Percentiles rank a stretch among this genome's conserved stretches.
Evolutionary conservation across 2,797 vertebrate species (phyloP).

Genomic region (Anabas testudineus): DNA sequence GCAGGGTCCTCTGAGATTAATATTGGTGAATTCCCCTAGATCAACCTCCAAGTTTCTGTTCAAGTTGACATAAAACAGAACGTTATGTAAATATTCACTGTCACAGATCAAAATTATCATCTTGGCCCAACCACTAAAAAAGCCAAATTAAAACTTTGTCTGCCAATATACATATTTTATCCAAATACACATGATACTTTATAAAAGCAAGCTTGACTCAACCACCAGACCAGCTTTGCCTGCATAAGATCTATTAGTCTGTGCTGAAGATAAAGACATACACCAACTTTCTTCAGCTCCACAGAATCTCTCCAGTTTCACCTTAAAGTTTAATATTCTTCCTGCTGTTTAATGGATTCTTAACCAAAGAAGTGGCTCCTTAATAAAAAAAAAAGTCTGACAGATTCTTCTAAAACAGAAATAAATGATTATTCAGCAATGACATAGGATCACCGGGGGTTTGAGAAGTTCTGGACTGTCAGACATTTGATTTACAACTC

Average conservation of each 20-base stretch:
- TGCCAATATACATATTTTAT: no score
- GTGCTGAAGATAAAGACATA: neutral
- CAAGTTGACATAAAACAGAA: constrained; percentile 21
- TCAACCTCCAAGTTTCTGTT: neutral
- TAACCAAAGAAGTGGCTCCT: neutral
- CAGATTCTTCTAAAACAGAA: constrained; percentile 17
- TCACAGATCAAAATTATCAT: constrained; percentile 14
- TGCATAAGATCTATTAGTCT: neutral
- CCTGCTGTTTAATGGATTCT: constrained; percentile 20
- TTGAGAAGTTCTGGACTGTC: constrained; percentile 21
- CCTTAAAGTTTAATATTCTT: constrained; percentile 37
- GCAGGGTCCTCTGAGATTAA: neutral
- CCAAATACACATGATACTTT: neutral
- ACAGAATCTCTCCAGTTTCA: constrained; percentile 6
- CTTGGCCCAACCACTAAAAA: constrained; percentile 9
- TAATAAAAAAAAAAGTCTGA: constrained; percentile 16
- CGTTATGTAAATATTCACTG: constrained; percentile 25
- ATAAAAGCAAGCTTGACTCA: neutral
- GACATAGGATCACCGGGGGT: constrained; percentile 23
- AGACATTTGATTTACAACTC: constrained; percentile 36
- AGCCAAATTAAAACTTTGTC: constrained; percentile 20
- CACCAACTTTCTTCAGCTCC: neutral
- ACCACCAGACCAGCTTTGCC: neutral
- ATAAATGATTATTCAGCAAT: constrained; percentile 31
- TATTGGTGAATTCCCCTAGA: constrained; percentile 11